phyloP scores from a whole-genome alignment of 92 coral and sea anemone species.

The Zoanthus solanderi region DNA sequence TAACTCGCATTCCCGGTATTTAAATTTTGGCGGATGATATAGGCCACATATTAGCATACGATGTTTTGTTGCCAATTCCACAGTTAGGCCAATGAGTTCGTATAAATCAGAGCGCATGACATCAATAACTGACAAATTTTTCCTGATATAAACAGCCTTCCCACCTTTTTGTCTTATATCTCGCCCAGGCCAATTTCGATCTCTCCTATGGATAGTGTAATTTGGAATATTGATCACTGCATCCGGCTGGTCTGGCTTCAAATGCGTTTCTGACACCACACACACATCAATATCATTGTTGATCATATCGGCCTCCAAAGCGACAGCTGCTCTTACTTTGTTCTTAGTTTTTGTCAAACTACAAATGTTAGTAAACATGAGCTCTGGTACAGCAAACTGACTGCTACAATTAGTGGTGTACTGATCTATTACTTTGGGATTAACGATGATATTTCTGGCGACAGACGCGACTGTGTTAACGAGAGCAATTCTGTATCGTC shows the following conservation, averaged over 20 bases:
- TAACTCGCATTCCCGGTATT: constrained; percentile 5
- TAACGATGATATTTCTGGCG: neutral
- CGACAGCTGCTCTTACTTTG: constrained; percentile 28
- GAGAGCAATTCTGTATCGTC: neutral
- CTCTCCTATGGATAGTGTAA: constrained; percentile 34
- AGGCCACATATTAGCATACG: constrained; percentile 20
- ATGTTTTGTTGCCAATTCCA: neutral
- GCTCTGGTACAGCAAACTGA: constrained; percentile 49
- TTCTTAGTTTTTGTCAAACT: constrained; percentile 39
- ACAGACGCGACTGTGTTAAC: neutral
- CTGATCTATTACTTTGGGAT: neutral
- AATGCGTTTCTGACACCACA: constrained; percentile 49
- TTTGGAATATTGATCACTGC: constrained; percentile 24
- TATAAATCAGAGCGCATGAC: constrained; percentile 28
- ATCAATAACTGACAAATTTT: constrained; percentile 30
- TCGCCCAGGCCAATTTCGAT: constrained; percentile 45
- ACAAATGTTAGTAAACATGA: constrained; percentile 32
- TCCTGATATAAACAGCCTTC: constrained; percentile 17
- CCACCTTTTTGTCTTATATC: constrained; percentile 44
- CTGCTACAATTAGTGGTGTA: constrained; percentile 3
- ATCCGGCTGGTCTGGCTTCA: constrained; percentile 40
- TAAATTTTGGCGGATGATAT: constrained; percentile 15
- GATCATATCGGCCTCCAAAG: constrained; percentile 23
- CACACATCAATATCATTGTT: constrained; percentile 36
- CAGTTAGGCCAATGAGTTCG: constrained; percentile 17